phyloP scores from a whole-genome alignment of 2,888 invertebrate species.

The Lasioglossum pauxillum region DNA sequence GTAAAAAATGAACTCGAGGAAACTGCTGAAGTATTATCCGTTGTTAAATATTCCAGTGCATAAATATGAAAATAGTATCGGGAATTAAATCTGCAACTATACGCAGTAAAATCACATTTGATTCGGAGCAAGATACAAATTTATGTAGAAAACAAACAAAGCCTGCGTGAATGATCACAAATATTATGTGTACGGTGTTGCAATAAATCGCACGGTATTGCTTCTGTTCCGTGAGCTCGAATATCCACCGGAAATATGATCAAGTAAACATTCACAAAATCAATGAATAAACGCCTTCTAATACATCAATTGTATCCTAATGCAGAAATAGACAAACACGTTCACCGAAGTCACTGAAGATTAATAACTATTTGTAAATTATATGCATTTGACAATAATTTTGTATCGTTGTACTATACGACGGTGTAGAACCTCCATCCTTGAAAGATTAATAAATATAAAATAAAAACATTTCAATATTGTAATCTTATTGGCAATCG shows the following conservation, averaged over 20 bases:
- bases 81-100: background rate
- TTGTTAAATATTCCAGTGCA: background rate
- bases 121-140: background rate
- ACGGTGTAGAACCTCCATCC: background rate
- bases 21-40: background rate
- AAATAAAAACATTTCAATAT: background rate
- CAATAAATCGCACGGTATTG: background rate
- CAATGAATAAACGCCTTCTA: background rate
- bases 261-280: conserved; percentile 4
- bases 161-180: background rate
- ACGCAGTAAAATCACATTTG: background rate
- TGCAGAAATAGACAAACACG: background rate
- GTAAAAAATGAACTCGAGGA: background rate
- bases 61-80: background rate
- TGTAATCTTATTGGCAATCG: too few species aligned
- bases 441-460: background rate
- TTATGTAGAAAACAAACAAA: conserved; percentile 14
- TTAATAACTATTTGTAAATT: background rate
- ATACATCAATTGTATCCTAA: background rate
- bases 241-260: conserved; percentile 4
- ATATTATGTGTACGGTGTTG: conserved; percentile 2
- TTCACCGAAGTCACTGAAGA: background rate
- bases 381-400: background rate
- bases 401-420: background rate
- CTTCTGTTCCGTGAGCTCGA: background rate